Evolutionary conservation across 2,888 invertebrate species (phyloP), one percentile per base, ranked within the genome.

Genomic region (Drosophila atripex): DNA sequence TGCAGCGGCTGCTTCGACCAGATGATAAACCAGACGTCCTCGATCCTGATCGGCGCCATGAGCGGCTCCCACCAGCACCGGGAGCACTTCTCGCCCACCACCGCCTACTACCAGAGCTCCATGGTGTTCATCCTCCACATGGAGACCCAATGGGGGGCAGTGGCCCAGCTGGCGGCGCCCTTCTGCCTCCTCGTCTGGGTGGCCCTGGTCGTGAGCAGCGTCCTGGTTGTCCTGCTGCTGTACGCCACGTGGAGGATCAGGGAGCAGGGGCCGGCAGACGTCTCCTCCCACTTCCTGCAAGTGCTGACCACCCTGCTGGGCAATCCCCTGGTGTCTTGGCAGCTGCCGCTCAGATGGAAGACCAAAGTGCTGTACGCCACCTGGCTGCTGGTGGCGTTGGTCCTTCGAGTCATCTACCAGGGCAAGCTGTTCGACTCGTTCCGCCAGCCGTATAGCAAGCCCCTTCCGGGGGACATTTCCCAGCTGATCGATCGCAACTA

Each of bases 401-500:
- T 91, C 8, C 61, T 90, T n/a, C 88, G 91, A 0, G 88, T 79
- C 9, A 87, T 88, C 12, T 91, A 91, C 58, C 91, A 91, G 72
- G 90, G 89, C 14, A 90, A 90, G 56, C 45, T 90, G 8, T 90
- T 82, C 35, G 90, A 90, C 30, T 82, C 84, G 1, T 75, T 90
- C 47, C 88, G 90, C 0, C 30, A 71, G 49, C 80, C 89, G 0
- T 72, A 54, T 18, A 77, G 71, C 38, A 63, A 73, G 0, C 73
- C 77, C 0, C 51, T 79, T 38, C 90, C 90, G 0, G 28, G 49
- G 3, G 57, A 52, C 2, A 87, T 88, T 3, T 23, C 63, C 0
- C 77, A 89, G 2, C 63, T 90, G 0, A 53, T 80, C 0, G 57
- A 32, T 0, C 41, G 51, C 3, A 53, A 79, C 11, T 90, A 89